Evolutionary conservation across 2,113 vertebrate genomes (phyloP).

Genomic region (Chaenocephalus aceratus): DNA sequence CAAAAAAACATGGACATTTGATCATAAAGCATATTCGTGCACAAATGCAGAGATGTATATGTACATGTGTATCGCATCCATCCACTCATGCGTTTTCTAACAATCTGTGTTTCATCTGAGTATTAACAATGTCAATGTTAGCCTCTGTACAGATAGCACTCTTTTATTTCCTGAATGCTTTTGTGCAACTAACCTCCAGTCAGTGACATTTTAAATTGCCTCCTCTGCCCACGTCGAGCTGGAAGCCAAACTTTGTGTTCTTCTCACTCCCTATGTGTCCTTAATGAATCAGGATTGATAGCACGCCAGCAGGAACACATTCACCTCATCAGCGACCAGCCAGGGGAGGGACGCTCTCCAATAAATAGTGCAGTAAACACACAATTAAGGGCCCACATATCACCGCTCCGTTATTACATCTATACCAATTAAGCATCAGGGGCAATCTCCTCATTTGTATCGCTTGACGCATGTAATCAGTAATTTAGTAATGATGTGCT

Average conservation of each 20-base stretch:
- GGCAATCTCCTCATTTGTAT: slow-evolving; percentile 73
- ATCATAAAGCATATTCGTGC: too few species aligned
- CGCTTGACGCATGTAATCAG: slow-evolving; percentile 72
- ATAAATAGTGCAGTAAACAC: slow-evolving; percentile 81
- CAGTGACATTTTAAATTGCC: slow-evolving; percentile 63
- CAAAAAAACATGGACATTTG: too few species aligned
- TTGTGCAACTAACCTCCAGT: slow-evolving; percentile 32
- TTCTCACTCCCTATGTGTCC: slow-evolving; percentile 53
- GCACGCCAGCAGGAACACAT: slow-evolving; percentile 62
- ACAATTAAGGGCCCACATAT: slow-evolving; percentile 80
- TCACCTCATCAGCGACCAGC: slow-evolving; percentile 76
- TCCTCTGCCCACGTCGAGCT: slow-evolving; percentile 60
- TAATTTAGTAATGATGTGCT: slow-evolving; percentile 71
- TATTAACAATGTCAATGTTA: too few species aligned
- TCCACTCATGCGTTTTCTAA: too few species aligned
- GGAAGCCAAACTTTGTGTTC: slow-evolving; percentile 56
- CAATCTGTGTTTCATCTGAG: too few species aligned
- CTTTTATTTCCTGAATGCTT: slow-evolving; percentile 29
- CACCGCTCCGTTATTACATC: slow-evolving; percentile 76
- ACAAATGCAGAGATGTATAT: too few species aligned
- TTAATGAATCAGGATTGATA: slow-evolving; percentile 81
- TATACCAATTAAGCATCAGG: slow-evolving; percentile 75
- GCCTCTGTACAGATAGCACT: too few species aligned
- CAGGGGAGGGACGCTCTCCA: slow-evolving; percentile 67
- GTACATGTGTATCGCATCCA: too few species aligned